Evolutionary conservation across 2,888 invertebrate species (phyloP).

Genomic region (Ptilodon capucinus): DNA sequence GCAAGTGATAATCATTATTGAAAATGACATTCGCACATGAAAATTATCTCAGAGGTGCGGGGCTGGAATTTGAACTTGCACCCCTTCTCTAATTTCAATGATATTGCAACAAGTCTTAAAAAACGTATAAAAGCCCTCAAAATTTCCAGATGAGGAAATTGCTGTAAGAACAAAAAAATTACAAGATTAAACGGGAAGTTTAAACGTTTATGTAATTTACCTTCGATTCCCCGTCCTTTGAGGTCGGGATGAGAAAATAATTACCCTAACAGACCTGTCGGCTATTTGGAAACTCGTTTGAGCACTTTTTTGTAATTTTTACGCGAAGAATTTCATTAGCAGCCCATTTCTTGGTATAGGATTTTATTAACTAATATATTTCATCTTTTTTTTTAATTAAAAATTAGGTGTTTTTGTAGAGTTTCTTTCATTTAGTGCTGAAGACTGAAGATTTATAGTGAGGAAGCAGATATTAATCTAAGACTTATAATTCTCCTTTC

Average conservation of each 20-base stretch:
- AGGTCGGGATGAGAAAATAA: conserved; percentile 2
- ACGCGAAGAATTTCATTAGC: background rate
- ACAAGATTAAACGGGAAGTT: background rate
- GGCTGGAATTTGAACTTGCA: too few species aligned
- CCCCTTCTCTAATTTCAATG: too few species aligned
- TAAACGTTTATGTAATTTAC: background rate
- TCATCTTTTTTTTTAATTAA: background rate
- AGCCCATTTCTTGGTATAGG: background rate
- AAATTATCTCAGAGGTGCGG: too few species aligned
- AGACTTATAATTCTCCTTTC: too few species aligned
- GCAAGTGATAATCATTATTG: too few species aligned
- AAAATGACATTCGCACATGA: too few species aligned
- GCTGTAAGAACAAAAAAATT: background rate
- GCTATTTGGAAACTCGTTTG: background rate
- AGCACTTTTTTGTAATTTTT: background rate
- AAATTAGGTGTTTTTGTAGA: background rate
- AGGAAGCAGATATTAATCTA: too few species aligned
- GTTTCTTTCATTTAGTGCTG: too few species aligned
- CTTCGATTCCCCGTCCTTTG: conserved; percentile 1
- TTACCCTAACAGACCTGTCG: background rate
- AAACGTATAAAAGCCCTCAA: background rate
- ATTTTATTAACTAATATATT: background rate
- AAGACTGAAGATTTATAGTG: too few species aligned
- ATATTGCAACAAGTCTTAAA: too few species aligned
- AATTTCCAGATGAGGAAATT: background rate